These are phyloP conservation scores for Parnassius orleans DNA, from an alignment of 2,888 invertebrate species.

Conservation along the genomic window DNA sequence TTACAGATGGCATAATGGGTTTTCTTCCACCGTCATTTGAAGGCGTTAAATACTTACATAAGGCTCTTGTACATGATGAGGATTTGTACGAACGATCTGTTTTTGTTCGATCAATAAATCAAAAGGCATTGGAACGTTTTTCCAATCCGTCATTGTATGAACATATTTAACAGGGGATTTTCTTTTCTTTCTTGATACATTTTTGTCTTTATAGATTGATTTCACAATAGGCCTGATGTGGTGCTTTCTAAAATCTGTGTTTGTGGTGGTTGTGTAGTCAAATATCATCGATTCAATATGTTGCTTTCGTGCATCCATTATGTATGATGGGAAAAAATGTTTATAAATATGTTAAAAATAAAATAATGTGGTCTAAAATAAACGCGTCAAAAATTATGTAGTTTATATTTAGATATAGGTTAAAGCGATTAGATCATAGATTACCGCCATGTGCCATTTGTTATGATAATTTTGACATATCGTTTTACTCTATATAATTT, in stretches of 20 bases:
- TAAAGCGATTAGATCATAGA: too few species aligned
- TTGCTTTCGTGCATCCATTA: slow-evolving; percentile 2
- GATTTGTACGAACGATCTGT: slow-evolving; percentile 39
- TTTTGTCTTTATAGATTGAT: slow-evolving; percentile 36
- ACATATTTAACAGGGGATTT: slow-evolving; percentile 38
- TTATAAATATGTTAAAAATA: neutral
- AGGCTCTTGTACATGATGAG: slow-evolving; percentile 36
- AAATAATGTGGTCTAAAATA: slow-evolving; percentile 3
- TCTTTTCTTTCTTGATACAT: slow-evolving; percentile 22
- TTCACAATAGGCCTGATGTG: slow-evolving; percentile 27
- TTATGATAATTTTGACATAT: too few species aligned
- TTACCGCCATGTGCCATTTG: too few species aligned
- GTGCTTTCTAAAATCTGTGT: slow-evolving; percentile 34
- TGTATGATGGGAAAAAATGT: neutral
- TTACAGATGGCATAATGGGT: too few species aligned
- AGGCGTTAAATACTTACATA: slow-evolving; percentile 33
- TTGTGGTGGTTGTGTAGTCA: slow-evolving; percentile 38
- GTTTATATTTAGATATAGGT: too few species aligned
- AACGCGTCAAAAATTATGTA: slow-evolving; percentile 3
- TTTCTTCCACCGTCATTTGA: too few species aligned
- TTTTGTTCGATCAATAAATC: slow-evolving; percentile 38
- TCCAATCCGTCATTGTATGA: slow-evolving; percentile 43
- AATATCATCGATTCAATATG: slow-evolving; percentile 40
- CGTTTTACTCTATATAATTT: too few species aligned
- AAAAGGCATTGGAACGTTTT: slow-evolving; percentile 35